Conservation (phyloP, 2,888 invertebrate species). For the Pegoplata infirma region DNA sequence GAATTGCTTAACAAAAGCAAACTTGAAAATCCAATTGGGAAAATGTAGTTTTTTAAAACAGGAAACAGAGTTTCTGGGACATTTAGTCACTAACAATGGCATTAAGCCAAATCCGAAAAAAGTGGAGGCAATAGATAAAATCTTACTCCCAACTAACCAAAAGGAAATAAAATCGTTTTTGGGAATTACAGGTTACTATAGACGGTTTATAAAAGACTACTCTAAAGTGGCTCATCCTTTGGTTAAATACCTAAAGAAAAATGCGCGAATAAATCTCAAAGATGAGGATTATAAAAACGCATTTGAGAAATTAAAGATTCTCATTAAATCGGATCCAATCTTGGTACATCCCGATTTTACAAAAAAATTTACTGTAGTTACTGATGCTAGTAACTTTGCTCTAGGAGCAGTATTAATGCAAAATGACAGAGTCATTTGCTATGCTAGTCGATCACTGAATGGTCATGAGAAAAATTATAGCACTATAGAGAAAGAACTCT, state of each 20-base stretch:
- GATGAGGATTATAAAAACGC: slow-evolving; percentile 31
- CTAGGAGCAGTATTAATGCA: too few species aligned
- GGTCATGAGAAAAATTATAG: slow-evolving; percentile 46
- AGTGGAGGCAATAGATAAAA: slow-evolving; percentile 2
- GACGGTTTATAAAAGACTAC: too few species aligned
- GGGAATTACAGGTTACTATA: too few species aligned
- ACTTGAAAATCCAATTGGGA: slow-evolving; percentile 36
- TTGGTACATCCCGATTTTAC: slow-evolving; percentile 33
- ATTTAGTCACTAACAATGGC: slow-evolving; percentile 9
- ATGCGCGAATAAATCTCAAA: slow-evolving; percentile 22
- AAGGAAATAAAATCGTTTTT: too few species aligned
- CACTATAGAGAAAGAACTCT: slow-evolving; percentile 53
- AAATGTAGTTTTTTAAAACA: too few species aligned
- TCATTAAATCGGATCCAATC: slow-evolving; percentile 20
- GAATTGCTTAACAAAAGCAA: slow-evolving; percentile 17
- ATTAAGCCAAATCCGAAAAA: slow-evolving; percentile 35
- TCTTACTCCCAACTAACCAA: too few species aligned
- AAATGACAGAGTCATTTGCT: slow-evolving; percentile 29
- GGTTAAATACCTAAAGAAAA: slow-evolving; percentile 41
- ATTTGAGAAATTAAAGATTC: slow-evolving; percentile 36
- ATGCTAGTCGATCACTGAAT: slow-evolving; percentile 54
- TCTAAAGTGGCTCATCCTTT: too few species aligned
- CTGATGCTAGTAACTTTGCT: slow-evolving; percentile 39
- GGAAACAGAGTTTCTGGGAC: slow-evolving; percentile 36
- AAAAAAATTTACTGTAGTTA: slow-evolving; percentile 33